Percentiles rank a stretch among this genome's conserved stretches.
phyloP scores from a whole-genome alignment of 2,888 invertebrate genomes.

The Epistrophe grossulariae region DNA sequence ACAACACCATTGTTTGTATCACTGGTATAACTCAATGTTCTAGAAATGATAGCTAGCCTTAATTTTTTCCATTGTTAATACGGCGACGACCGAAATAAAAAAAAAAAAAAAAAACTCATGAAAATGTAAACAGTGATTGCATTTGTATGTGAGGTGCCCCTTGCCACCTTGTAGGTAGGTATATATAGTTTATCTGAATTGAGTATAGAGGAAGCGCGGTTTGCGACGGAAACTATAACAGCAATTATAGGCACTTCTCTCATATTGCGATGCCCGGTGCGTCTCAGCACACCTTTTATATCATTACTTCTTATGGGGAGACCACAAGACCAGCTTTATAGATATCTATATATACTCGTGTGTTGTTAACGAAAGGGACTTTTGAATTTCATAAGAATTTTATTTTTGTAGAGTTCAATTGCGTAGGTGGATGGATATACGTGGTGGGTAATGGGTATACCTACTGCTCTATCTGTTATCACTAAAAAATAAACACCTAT shows the following conservation, averaged over 20 bases:
- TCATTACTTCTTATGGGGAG: neutral
- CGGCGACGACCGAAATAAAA: conserved; percentile 17
- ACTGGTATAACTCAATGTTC: conserved; percentile 55
- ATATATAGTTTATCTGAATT: conserved; percentile 12
- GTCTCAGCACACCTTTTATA: conserved; percentile 15
- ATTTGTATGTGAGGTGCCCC: conserved; percentile 56
- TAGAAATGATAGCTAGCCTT: conserved; percentile 71
- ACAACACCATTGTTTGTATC: conserved; percentile 75
- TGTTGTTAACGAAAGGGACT: conserved; percentile 11
- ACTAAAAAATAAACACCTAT: conserved; percentile 58
- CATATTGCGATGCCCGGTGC: conserved; percentile 14
- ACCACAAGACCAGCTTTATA: conserved; percentile 36
- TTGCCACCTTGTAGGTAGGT: conserved; percentile 38
- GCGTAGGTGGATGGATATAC: conserved; percentile 63
- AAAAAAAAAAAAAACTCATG: conserved; percentile 35
- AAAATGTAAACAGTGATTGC: conserved; percentile 73
- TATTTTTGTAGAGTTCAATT: conserved; percentile 43
- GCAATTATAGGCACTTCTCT: conserved; percentile 42
- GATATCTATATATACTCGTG: neutral
- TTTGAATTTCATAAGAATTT: conserved; percentile 47
- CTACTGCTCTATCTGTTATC: conserved; percentile 45
- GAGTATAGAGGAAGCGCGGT: conserved; percentile 27
- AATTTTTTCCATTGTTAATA: conserved; percentile 68
- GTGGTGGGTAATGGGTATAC: conserved; percentile 42
- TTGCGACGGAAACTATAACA: conserved; percentile 58